A percentile compares a stretch with the other conserved stretches of the same genome.
These are phyloP conservation scores for Chrysemys picta DNA, from an alignment of 2,113 vertebrate genomes.

Conservation along the genomic window DNA sequence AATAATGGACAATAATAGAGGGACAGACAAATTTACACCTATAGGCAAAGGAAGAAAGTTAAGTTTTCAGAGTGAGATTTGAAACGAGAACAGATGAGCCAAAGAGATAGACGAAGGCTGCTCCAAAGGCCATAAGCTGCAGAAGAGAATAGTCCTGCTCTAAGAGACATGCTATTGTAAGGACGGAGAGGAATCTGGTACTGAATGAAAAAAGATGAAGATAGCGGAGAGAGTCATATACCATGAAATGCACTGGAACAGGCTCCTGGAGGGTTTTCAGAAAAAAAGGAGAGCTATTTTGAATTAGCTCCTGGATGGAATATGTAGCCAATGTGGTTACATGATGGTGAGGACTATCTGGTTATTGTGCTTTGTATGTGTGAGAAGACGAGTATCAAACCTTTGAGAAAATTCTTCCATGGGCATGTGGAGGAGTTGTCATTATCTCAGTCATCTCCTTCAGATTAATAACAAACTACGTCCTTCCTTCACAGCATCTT, in stretches of 20 bases:
- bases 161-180: background rate
- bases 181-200: background rate
- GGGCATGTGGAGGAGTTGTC: rapidly evolving
- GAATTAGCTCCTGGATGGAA: background rate
- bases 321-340: rapidly evolving
- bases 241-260: rapidly evolving
- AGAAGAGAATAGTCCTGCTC: background rate
- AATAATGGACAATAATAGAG: background rate
- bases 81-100: background rate
- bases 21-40: background rate
- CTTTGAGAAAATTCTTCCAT: background rate
- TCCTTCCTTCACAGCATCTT: background rate
- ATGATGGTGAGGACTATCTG: rapidly evolving
- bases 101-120: background rate
- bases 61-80: background rate
- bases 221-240: background rate
- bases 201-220: background rate
- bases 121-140: background rate
- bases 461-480: rapidly evolving
- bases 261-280: background rate
- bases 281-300: background rate
- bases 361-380: background rate
- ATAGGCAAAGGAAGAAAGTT: background rate
- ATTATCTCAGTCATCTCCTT: background rate
- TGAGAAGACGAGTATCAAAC: background rate